These are phyloP conservation scores for Tympanoctomys barrerae DNA, from an alignment of 2,797 vertebrate genomes.

Conservation along the genomic window DNA sequence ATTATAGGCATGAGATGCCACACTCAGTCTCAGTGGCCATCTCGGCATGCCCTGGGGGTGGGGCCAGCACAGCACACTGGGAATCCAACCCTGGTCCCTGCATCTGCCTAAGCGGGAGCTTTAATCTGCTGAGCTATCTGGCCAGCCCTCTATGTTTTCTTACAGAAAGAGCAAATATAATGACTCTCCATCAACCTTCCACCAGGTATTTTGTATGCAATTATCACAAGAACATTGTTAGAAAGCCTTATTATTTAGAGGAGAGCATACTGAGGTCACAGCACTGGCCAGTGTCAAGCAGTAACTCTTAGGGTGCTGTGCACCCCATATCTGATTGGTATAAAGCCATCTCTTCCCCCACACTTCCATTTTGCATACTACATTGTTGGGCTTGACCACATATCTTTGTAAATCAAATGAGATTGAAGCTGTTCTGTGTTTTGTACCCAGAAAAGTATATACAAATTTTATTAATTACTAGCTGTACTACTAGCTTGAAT, in stretches of 20 bases:
- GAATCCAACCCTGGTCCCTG: no score
- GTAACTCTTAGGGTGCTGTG: neutral
- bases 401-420: neutral
- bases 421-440: neutral
- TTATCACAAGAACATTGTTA: neutral
- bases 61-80: no score
- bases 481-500: neutral
- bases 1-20: no score
- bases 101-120: no score
- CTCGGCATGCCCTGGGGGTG: no score
- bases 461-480: constrained; percentile 21
- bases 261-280: neutral
- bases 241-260: neutral
- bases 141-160: neutral
- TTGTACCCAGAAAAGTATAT: constrained; percentile 3
- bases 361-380: neutral
- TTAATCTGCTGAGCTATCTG: no score
- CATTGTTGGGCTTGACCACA: neutral
- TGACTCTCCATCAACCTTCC: neutral
- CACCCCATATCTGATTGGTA: neutral
- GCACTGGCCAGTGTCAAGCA: neutral
- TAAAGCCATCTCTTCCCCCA: neutral
- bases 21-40: no score
- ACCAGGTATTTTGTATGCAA: neutral
- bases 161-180: neutral